Evolutionary conservation across 2,797 vertebrate species (phyloP).

Genomic region (Hydrocynus forskahlii): DNA sequence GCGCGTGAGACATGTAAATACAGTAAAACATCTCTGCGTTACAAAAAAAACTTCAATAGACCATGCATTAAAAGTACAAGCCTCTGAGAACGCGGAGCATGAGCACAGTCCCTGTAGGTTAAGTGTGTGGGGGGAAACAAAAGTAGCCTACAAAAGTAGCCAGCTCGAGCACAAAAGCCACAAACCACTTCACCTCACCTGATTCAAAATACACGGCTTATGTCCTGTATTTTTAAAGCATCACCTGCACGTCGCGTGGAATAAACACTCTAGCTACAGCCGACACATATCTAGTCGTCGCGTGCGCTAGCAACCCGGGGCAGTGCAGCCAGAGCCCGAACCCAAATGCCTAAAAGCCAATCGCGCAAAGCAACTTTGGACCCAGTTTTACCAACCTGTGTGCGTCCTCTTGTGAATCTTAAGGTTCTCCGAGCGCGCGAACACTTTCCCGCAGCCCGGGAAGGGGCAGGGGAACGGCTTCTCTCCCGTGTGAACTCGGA

Average conservation of each 20-base stretch:
- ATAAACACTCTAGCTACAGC: too few relatives aligned
- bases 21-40: too few relatives aligned
- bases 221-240: too few relatives aligned
- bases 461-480: conserved; percentile 96
- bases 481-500: conserved; percentile 95
- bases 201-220: too few relatives aligned
- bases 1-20: not conserved
- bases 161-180: too few relatives aligned
- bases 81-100: not conserved
- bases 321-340: too few relatives aligned
- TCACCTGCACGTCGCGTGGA: too few relatives aligned
- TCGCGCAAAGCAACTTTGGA: not conserved
- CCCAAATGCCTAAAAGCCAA: not conserved
- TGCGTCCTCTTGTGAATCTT: conserved; percentile 98
- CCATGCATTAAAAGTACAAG: too few relatives aligned
- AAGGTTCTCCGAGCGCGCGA: conserved; percentile 94
- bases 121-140: not conserved
- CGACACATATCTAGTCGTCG: too few relatives aligned
- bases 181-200: not conserved
- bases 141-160: not conserved
- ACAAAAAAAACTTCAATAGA: too few relatives aligned
- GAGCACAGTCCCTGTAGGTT: not conserved
- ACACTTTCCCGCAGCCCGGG: conserved; percentile 95
- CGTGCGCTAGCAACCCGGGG: too few relatives aligned
- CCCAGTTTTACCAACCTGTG: conserved; percentile 86